A percentile compares a stretch with the other conserved stretches of the same genome.
Evolutionary conservation across 2,888 invertebrate genomes (phyloP).

Genomic region (Callosobruchus maculatus): DNA sequence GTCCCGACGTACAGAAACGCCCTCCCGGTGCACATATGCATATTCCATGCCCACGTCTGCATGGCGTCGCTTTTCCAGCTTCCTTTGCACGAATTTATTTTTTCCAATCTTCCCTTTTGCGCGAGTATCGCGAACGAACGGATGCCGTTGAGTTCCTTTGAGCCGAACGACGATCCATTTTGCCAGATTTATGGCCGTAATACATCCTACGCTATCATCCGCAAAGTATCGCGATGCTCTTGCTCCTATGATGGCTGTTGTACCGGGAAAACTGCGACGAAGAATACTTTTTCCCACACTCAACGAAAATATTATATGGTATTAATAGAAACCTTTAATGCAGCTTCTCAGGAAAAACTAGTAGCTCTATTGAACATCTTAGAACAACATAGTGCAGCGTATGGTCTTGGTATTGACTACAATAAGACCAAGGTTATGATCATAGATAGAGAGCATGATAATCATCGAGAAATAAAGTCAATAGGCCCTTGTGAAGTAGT

Average conservation of each 20-base stretch:
- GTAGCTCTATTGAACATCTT: too few species aligned
- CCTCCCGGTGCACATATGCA: neutral
- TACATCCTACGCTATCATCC: neutral
- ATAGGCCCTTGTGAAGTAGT: too few species aligned
- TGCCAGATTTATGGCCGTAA: neutral
- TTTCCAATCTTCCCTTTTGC: neutral
- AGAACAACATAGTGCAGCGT: too few species aligned
- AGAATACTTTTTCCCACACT: too few species aligned
- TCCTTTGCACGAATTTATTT: neutral
- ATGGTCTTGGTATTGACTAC: too few species aligned
- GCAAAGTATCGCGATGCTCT: neutral
- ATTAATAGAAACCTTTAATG: too few species aligned
- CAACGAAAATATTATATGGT: too few species aligned
- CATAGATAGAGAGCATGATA: too few species aligned
- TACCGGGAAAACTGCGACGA: too few species aligned
- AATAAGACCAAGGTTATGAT: too few species aligned
- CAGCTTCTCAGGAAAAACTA: too few species aligned
- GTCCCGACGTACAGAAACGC: neutral
- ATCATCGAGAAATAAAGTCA: too few species aligned
- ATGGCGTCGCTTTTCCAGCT: neutral
- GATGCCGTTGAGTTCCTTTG: neutral
- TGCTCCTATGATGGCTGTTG: neutral
- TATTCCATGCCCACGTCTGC: neutral
- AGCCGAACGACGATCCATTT: neutral
- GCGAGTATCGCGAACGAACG: neutral